Percentiles rank a stretch among this genome's conserved stretches.
Evolutionary conservation across 2,113 vertebrate genomes (phyloP).

Genomic region (Petaurus breviceps): DNA sequence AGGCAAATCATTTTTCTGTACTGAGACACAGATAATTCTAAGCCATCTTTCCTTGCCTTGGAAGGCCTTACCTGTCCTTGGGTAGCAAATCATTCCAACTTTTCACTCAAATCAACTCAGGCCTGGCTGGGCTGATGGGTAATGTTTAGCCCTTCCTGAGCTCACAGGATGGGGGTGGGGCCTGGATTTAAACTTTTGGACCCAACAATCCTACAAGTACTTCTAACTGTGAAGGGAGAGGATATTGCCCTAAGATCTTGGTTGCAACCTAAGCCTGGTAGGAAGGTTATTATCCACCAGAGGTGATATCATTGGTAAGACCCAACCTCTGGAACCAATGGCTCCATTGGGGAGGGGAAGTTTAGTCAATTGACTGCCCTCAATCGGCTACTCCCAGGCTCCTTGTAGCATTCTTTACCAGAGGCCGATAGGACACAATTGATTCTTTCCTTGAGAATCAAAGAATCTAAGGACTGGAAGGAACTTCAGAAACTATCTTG

Average conservation of each 20-base stretch:
- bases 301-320: background rate
- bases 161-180: background rate
- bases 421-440: background rate
- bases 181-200: background rate
- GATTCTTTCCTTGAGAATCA: background rate
- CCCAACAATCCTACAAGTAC: background rate
- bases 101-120: background rate
- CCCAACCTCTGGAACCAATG: background rate
- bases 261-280: background rate
- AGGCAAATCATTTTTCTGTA: background rate
- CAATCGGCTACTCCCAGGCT: background rate
- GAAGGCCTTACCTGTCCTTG: background rate
- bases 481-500: background rate
- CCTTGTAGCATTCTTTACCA: background rate
- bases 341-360: background rate
- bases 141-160: background rate
- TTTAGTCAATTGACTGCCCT: background rate
- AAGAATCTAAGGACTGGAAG: background rate
- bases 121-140: background rate
- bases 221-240: background rate
- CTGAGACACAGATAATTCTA: background rate
- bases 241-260: background rate
- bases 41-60: background rate
- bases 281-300: background rate
- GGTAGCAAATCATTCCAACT: background rate